Conservation (phyloP, 2,888 invertebrate species). For the Torymus tubicola region DNA sequence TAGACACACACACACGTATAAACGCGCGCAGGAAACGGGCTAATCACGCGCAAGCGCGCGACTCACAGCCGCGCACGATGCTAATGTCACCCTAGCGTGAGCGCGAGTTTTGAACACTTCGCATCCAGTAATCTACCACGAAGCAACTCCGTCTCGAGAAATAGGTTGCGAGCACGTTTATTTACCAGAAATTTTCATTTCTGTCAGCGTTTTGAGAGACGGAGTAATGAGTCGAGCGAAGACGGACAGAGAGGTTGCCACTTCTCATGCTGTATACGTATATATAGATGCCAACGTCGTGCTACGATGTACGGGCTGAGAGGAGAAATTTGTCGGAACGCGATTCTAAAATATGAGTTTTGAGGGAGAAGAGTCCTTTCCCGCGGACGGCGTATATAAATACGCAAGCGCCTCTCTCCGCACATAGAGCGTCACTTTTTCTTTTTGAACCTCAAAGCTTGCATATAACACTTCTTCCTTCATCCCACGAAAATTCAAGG, state of each 20-base stretch:
- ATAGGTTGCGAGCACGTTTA: constrained; percentile 22
- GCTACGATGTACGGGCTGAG: not conserved
- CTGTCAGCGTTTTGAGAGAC: not conserved
- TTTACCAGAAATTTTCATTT: constrained; percentile 47
- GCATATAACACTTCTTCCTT: constrained; percentile 7
- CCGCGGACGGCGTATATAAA: not conserved
- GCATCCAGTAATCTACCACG: constrained; percentile 65
- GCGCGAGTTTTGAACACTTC: constrained; percentile 69
- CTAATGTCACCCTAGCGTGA: constrained; percentile 34
- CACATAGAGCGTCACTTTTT: not conserved
- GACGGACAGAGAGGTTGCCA: no score
- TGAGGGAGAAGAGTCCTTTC: not conserved
- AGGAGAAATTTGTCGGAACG: constrained; percentile 30
- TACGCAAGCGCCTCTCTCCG: not conserved
- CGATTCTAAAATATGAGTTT: constrained; percentile 46
- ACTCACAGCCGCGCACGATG: constrained; percentile 28
- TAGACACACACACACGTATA: not conserved
- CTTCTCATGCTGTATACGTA: no score
- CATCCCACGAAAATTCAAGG: constrained; percentile 49
- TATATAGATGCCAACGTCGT: no score
- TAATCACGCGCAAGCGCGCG: not conserved
- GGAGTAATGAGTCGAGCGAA: not conserved
- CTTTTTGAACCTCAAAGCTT: constrained; percentile 1
- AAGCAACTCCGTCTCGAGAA: not conserved
- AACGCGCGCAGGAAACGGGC: not conserved